Evolutionary conservation across 2,888 invertebrate species (phyloP).

Genomic region (Ashinkailepas kermadecensis): DNA sequence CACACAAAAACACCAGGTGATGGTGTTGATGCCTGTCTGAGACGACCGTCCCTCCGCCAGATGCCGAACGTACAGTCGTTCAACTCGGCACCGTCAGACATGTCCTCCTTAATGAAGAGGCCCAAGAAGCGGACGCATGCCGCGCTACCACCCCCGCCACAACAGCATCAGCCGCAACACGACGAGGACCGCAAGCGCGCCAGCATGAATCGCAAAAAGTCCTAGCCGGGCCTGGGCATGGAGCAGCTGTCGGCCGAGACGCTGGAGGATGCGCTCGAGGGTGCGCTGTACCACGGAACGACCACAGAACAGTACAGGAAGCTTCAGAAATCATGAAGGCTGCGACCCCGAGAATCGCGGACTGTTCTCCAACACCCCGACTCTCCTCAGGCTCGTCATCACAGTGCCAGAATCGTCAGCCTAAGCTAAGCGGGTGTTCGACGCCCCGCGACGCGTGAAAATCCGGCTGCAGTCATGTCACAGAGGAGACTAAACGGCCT

Average conservation of each 20-base stretch:
- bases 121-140: conserved; percentile 17
- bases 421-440: too few species aligned
- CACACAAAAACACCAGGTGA: too few species aligned
- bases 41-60: conserved; percentile 27
- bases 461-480: too few species aligned
- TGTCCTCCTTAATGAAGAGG: conserved; percentile 28
- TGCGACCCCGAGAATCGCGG: too few species aligned
- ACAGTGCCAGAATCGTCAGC: too few species aligned
- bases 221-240: conserved; percentile 31
- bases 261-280: conserved; percentile 55
- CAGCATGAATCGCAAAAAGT: neutral
- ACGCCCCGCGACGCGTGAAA: too few species aligned
- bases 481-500: too few species aligned
- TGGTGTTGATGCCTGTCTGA: conserved; percentile 11
- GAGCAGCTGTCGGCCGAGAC: conserved; percentile 30
- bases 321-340: too few species aligned
- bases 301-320: too few species aligned
- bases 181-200: conserved; percentile 17
- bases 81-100: conserved; percentile 29
- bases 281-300: too few species aligned
- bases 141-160: conserved; percentile 28
- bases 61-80: conserved; percentile 32
- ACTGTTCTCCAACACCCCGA: too few species aligned
- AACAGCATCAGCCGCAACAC: conserved; percentile 14
- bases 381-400: too few species aligned